phyloP scores from a whole-genome alignment of 2,888 invertebrate species.

The Lumbricus terrestris region DNA sequence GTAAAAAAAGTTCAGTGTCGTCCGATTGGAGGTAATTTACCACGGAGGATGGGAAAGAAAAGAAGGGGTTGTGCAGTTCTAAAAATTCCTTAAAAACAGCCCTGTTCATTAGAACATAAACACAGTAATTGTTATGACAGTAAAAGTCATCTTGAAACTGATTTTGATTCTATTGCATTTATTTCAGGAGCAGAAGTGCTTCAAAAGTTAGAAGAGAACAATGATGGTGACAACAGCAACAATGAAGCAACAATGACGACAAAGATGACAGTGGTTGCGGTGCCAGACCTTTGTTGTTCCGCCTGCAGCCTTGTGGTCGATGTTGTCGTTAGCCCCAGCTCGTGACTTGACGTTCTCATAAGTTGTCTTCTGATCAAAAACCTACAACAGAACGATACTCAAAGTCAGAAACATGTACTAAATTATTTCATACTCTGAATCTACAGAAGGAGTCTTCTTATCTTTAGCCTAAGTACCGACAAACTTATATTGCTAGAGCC shows the following conservation, averaged over 20 bases:
- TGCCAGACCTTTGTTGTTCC: neutral
- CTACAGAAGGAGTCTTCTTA: no score
- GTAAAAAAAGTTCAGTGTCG: no score
- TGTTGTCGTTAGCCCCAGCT: conserved; percentile 12
- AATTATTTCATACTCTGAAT: no score
- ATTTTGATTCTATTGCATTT: neutral
- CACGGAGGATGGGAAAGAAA: no score
- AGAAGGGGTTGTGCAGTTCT: no score
- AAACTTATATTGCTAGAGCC: no score
- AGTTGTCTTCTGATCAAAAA: conserved; percentile 9
- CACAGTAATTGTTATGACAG: neutral
- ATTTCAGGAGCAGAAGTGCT: neutral
- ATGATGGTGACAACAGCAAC: conserved; percentile 4
- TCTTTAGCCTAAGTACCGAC: no score
- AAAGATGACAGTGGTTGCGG: neutral
- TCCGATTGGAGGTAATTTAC: no score
- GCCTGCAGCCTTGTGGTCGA: neutral
- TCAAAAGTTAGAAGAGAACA: neutral
- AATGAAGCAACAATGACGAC: neutral
- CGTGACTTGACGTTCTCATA: conserved; percentile 11
- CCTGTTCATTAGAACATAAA: no score
- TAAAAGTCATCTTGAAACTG: neutral
- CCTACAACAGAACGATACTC: neutral
- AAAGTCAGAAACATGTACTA: no score
- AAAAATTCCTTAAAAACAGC: no score